Evolutionary conservation across 1,140 invertebrate species (phyloP), one percentile per base, ranked within the genome.

Genomic region (Harlomillsia oculata): DNA sequence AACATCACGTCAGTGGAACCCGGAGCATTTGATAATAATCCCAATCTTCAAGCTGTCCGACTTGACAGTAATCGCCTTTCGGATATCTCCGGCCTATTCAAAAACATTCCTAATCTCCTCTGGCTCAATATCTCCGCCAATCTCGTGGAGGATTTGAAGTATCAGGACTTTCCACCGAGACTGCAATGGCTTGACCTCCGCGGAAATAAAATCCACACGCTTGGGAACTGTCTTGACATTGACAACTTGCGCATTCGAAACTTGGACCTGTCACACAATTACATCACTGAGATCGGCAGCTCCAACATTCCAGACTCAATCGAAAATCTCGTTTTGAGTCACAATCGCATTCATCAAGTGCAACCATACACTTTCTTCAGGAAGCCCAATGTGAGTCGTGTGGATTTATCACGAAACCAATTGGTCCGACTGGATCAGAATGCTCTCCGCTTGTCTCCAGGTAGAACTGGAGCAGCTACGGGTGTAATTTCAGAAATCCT

Each of bases 51-150:
- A 70, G 87, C 87, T 2, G 85, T 94, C 56, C 76, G 89, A 20
- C 72, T 94, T 30, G 89, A 94, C 72, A 84, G 85, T 32, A 95
- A 95, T 76, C 82, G 84, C 69, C 74, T 95, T 60, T 82, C 81
- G 34, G 85, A 89, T 66, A 90, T 94, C 40, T 80, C 80, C 37
- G 85, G 84, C 6, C 76, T 93, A 21, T 91, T 95, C 68, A 79
- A 81, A 1, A 88, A 89, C 67, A 75, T 94, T 56, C 84, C 85
- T 36, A 88, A 87, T 73, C 76, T 94, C 59, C 82, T 91, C 28
- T 91, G 88, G 86, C 73, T 95, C 39, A 94, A 94, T 69, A 85
- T 94, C 60, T 92, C 88, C 52, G 87, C 89, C 67, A 95, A 95
- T 75, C 80, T 82, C 53, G 76, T 95, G 36, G 82, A 85, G 72